phyloP scores from a whole-genome alignment of 2,888 invertebrate species.

The Diachrysia chrysitis region DNA sequence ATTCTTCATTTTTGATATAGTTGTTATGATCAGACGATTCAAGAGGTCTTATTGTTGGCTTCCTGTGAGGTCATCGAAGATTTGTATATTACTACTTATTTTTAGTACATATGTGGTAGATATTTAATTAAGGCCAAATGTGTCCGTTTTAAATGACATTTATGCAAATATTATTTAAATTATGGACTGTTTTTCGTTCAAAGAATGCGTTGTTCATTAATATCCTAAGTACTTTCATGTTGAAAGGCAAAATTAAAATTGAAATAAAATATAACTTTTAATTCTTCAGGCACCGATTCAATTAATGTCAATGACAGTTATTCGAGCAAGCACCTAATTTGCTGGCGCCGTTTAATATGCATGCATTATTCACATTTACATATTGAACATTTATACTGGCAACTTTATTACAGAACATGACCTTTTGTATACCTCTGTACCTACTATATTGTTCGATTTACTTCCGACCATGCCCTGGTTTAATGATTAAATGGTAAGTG shows the following conservation, averaged over 20 bases:
- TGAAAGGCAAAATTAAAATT: neutral
- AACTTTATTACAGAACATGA: conserved; percentile 34
- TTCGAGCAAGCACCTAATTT: conserved; percentile 13
- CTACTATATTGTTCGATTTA: neutral
- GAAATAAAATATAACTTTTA: no score
- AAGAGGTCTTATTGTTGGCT: no score
- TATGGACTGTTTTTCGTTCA: no score
- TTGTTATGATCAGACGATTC: no score
- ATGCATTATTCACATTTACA: conserved; percentile 13
- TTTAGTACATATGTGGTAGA: no score
- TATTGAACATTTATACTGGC: conserved; percentile 1
- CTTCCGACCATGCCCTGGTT: conserved; percentile 3
- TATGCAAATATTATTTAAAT: no score
- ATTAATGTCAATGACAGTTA: conserved; percentile 48
- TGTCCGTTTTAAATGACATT: no score
- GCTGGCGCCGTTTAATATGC: conserved; percentile 46
- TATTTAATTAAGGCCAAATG: no score
- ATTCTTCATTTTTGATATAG: no score
- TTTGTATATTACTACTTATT: no score
- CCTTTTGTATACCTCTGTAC: conserved; percentile 22
- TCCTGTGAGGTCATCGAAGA: no score
- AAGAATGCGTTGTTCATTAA: neutral
- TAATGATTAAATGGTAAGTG: neutral
- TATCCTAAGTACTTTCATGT: no score
- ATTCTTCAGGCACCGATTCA: conserved; percentile 3